Base-by-base conservation (phyloP, 2,113 vertebrate species). In the Jacana jacana region DNA sequence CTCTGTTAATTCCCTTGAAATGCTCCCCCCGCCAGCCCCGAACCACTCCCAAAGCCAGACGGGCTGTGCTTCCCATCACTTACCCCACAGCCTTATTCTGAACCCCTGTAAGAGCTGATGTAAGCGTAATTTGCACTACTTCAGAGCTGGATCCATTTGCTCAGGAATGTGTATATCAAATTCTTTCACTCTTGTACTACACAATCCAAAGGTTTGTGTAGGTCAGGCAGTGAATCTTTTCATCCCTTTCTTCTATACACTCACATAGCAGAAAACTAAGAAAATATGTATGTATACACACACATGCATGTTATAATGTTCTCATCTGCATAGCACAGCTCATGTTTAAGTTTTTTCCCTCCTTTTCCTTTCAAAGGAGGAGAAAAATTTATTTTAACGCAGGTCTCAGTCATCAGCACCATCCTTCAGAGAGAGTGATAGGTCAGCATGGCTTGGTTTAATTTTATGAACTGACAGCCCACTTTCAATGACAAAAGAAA, bases 381-480 rank as follows among this genome's bases (percentile, higher is more conserved):
- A 44, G 40, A 78, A 71, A 88, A 89, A 73, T 80, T 92, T 70
- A 44, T 88, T 91, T 88, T 94, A 94, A 51, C 46, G 37, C 35
- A 48, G 37, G 75, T 83, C 66, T 82, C 71, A 4, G 24, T 63
- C 57, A 75, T 75, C 81, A 64, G 46, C 78, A 72, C 89, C 88
- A 70, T 84, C 64, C 79, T 86, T 96, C 69, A 69, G 64, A 71
- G 80, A 87, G 79, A 95, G 77, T 23, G 71, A 70, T 86, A 18
- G 63, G 70, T 92, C 93, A 91, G 66, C 72, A 27, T 51, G 88
- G 70, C 89, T 92, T 25, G 1, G 68, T 94, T 92, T 84, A 96
- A 96, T 94, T 97, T 97, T 98, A 97, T 97, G 95, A 97, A 95
- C 95, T 93, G 94, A 96, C 92, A 96, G 75, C 44, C 90, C 89